Evolutionary conservation across 2,797 vertebrate genomes (phyloP), one percentile per base, ranked within the genome.

Genomic region (Yasuhikotakia modesta): DNA sequence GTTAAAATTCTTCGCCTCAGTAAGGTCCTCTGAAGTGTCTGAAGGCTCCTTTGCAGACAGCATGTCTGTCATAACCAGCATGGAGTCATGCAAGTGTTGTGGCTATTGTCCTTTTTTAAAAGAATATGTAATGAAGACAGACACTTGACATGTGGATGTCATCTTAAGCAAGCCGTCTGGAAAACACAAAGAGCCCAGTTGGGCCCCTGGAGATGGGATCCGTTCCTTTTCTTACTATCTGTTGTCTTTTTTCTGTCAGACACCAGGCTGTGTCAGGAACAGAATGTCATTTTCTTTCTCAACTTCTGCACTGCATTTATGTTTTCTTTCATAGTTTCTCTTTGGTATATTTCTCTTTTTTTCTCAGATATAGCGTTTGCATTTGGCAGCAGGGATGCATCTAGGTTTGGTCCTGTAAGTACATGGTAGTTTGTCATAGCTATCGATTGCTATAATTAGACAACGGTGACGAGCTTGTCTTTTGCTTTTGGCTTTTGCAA

Each of bases 71-170:
- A 83, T 57, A 67, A 61, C 67, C 76, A 70, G 8, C 24, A 69
- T 68, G 76, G 52, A 67, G 35, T 50, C 30, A 76, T 46, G 8
- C 48, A 52, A n/a, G 27, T n/a, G 48, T n/a, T 17, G 68, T 70
- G 67, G 67, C 67, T 58, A 48, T 76, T 67, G 46, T 80, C 50
- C 50, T 7, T n/a, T 60, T 75, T 53, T 66, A 46, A 11, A n/a
- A 57, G 67, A 24, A 63, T 78, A 66, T 53, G 79, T 79, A 82
- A 85, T 81, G 79, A 85, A 81, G 83, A 73, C 68, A 70, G 81
- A 61, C 75, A 81, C 79, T 85, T 82, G 80, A 78, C 73, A 70
- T 67, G 78, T 52, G 24, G 45, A 70, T 70, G 73, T 82, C 57
- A 63, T 24, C 66, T 61, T 53, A 65, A 61, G 55, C 65, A 60